These are phyloP conservation scores for Pseudomugil tenellus DNA, from an alignment of 2,797 vertebrate genomes.

Conservation along the genomic window DNA sequence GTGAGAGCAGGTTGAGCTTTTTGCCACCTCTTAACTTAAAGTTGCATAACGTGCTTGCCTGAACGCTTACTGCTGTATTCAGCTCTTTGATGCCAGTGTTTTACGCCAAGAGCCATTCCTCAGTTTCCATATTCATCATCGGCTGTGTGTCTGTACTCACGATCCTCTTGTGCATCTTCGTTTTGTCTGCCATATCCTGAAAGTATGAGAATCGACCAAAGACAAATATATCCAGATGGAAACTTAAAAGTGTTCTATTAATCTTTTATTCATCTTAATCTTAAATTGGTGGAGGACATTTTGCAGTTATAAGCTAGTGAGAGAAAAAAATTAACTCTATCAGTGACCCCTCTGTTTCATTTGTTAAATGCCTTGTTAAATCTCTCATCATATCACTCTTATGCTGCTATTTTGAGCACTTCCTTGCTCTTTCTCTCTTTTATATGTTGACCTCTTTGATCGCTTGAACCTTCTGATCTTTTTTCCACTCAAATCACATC, in stretches of 20 bases:
- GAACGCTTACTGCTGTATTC: constrained; percentile 11
- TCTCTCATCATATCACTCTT: constrained; percentile 49
- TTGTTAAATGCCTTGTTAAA: constrained; percentile 29
- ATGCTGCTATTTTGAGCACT: constrained; percentile 45
- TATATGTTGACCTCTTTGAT: constrained; percentile 34
- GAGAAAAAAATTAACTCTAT: constrained; percentile 5
- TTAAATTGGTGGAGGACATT: constrained; percentile 11
- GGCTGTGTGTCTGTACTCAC: constrained; percentile 27
- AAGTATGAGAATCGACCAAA: constrained; percentile 34
- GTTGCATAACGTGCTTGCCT: constrained; percentile 12
- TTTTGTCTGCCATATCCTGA: constrained; percentile 34
- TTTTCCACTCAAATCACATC: constrained; percentile 39
- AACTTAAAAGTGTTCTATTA: constrained; percentile 15
- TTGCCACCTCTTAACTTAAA: background rate
- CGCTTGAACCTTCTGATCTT: constrained; percentile 26
- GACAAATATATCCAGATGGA: constrained; percentile 25
- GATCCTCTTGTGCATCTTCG: constrained; percentile 27
- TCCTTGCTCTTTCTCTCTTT: constrained; percentile 42
- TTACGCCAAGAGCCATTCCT: constrained; percentile 30
- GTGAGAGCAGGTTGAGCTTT: background rate
- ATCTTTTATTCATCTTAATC: constrained; percentile 32
- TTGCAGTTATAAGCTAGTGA: constrained; percentile 11
- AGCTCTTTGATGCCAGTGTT: constrained; percentile 35
- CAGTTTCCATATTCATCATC: constrained; percentile 50
- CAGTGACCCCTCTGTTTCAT: constrained; percentile 10